Evolutionary conservation across 2,113 vertebrate genomes (phyloP).

Genomic region (Rallus limicola): DNA sequence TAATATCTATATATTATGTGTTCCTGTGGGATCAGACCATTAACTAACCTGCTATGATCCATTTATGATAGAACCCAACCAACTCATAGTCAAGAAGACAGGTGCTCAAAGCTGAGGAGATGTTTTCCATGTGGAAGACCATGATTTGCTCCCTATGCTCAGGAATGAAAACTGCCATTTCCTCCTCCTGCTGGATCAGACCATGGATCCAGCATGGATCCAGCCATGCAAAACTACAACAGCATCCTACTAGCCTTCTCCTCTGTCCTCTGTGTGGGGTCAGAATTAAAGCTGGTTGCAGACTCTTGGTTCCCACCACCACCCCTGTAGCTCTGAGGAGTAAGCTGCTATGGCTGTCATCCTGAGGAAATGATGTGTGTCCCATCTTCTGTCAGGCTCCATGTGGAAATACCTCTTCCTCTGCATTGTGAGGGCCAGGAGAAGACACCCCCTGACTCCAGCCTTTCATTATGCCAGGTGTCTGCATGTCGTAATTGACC

Average conservation of each 20-base stretch:
- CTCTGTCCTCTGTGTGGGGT: background rate
- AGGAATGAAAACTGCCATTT: background rate
- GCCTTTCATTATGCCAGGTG: fast-evolving
- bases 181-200: background rate
- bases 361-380: background rate
- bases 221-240: too few species aligned
- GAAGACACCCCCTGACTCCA: background rate
- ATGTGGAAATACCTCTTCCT: background rate
- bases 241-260: background rate
- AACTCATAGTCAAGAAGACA: background rate
- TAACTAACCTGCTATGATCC: background rate
- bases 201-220: background rate
- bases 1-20: background rate
- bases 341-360: background rate
- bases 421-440: background rate
- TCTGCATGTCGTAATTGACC: background rate
- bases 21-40: background rate
- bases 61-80: background rate
- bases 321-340: background rate
- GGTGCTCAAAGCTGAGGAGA: background rate
- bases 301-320: background rate
- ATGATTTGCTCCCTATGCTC: background rate
- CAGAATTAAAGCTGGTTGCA: background rate
- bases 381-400: background rate
- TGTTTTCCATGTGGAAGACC: background rate